Base-by-base conservation (phyloP, 2,888 invertebrate genomes). In the Drosophila lutescens region DNA sequence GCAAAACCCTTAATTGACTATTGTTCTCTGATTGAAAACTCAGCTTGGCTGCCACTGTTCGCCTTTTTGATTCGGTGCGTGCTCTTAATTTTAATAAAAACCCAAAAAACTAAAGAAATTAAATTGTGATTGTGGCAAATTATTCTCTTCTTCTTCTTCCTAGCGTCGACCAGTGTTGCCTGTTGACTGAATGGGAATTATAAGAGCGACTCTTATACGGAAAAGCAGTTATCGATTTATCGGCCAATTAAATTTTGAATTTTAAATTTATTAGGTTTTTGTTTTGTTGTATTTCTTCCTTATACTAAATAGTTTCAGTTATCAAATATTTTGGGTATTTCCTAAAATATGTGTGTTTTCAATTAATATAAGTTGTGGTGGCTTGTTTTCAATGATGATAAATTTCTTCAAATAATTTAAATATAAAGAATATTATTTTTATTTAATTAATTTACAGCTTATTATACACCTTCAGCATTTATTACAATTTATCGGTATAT, bases 101-200 rank as follows among this genome's bases (percentile, higher is more conserved):
- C 86, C 81, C 86, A 83, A 83, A 88, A 83, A 83, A 83, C 86
- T 88, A 83, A 83, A 86, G 87, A 81, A 47, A 86, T 84, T 80
- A 83, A 88, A 88, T 72, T 84, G 79, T 88, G 82, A 74, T 65
- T 88, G 88, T 87, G 87, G 85, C 85, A 86, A 82, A 80, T 50
- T 71, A 53, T 82, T 66, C 26, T 76, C 74, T 59, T 70, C 74
- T 80, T 73, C 58, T 82, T 80, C 80, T 83, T 80, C 47, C 70
- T 63, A 56, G 73, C 70, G 53, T 53, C 34, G 40, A 69, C 69
- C 76, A 84, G 81, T 84, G 80, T 69, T 80, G 63, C 43, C 23
- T 44, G 34, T 6, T 43, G n/a, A n/a, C 17, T 36, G 23, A 13
- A 34, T 12, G 8, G 44, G 34, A 34, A 34, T 17, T 49, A 15